A percentile compares a stretch with the other conserved stretches of the same genome.
Conservation (phyloP, 2,113 vertebrate species). For the Anthoscopus minutus region DNA sequence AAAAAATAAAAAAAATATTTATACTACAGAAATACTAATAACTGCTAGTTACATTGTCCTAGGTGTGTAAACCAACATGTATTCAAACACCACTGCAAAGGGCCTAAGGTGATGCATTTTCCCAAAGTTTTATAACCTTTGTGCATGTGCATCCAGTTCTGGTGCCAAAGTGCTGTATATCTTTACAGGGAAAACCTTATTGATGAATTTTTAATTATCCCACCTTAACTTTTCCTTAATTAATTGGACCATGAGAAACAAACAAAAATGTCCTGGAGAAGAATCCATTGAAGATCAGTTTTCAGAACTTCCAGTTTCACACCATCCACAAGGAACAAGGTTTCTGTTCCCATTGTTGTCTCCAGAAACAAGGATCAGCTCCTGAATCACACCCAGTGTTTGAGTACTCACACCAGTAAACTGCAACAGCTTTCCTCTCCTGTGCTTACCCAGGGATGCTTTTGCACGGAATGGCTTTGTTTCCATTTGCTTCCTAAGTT, state of each 20-base stretch:
- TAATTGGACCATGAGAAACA: not conserved
- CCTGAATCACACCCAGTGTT: no score
- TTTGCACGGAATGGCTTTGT: not conserved
- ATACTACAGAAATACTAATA: not conserved
- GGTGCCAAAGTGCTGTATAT: no score
- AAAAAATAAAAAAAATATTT: no score
- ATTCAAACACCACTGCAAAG: not conserved
- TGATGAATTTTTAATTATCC: not conserved
- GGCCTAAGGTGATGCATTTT: not conserved
- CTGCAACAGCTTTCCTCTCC: not conserved
- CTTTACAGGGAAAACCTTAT: not conserved
- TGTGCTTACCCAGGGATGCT: not conserved
- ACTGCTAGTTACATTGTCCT: not conserved
- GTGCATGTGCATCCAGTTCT: not conserved
- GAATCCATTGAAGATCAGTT: not conserved
- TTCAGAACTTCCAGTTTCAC: not conserved
- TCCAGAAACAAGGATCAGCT: not conserved
- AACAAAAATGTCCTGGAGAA: not conserved
- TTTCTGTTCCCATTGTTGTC: not conserved
- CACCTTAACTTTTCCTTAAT: not conserved
- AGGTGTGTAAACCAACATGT: not conserved
- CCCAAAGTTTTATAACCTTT: not conserved
- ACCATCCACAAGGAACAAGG: not conserved
- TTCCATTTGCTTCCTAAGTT: not conserved
- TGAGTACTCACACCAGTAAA: not conserved